Conservation (phyloP, 2,888 invertebrate genomes). For the Myopa testacea region DNA sequence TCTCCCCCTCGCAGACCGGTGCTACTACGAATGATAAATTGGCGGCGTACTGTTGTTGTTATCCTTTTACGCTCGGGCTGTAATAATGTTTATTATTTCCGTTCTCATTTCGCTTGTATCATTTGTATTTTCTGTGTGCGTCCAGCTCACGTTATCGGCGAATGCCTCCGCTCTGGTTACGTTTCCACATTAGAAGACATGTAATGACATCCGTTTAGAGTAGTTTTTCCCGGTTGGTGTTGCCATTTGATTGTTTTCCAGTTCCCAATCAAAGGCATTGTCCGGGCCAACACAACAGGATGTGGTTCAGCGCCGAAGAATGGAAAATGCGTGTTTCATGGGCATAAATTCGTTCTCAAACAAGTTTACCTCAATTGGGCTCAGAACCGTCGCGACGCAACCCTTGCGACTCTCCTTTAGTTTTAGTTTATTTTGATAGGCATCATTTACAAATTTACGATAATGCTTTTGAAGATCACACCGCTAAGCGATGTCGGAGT, state of each 20-base stretch:
- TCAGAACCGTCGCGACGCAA: not conserved
- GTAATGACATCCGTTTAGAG: conserved; percentile 59
- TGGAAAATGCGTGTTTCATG: conserved; percentile 14
- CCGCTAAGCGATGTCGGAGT: not conserved
- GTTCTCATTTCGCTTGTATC: conserved; percentile 16
- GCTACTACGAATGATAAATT: conserved; percentile 34
- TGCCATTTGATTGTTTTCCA: conserved; percentile 55
- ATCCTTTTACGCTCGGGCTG: conserved; percentile 36
- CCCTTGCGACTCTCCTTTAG: conserved; percentile 16
- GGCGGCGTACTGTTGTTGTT: conserved; percentile 2
- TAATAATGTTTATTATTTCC: conserved; percentile 50
- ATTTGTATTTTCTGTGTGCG: conserved; percentile 1
- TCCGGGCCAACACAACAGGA: conserved; percentile 46
- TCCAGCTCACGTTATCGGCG: conserved; percentile 27
- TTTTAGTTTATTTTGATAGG: conserved; percentile 20
- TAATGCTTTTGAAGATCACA: conserved; percentile 2
- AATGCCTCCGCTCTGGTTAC: conserved; percentile 17
- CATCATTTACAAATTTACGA: conserved; percentile 22
- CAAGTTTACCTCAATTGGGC: not conserved
- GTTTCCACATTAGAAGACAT: conserved; percentile 50
- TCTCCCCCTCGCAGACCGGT: conserved; percentile 20
- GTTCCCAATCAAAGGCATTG: conserved; percentile 61
- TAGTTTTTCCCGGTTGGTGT: conserved; percentile 26
- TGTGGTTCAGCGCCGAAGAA: conserved; percentile 37
- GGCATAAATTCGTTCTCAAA: not conserved